These are phyloP conservation scores for Ochropleura plecta DNA, from an alignment of 2,888 invertebrate species.

Conservation along the genomic window DNA sequence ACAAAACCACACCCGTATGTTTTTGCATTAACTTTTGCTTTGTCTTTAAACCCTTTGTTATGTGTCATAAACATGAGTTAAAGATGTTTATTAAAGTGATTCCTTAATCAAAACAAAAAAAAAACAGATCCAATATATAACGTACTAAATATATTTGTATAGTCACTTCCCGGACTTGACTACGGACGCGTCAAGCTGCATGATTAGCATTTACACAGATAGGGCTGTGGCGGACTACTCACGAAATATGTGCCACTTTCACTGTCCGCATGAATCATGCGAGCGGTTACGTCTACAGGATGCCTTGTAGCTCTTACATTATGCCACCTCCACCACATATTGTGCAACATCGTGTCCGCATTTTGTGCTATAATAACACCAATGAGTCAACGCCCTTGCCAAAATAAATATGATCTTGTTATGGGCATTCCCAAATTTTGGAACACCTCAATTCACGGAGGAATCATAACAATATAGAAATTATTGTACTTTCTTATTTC, in stretches of 20 bases:
- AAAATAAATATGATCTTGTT: conserved; percentile 43
- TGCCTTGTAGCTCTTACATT: conserved; percentile 74
- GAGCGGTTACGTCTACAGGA: conserved; percentile 83
- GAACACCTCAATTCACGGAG: conserved; percentile 19
- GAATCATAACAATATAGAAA: conserved; percentile 15
- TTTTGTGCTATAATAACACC: conserved; percentile 75
- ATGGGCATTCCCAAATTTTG: conserved; percentile 49
- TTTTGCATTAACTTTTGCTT: neutral
- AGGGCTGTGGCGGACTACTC: conserved; percentile 66
- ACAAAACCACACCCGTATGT: neutral
- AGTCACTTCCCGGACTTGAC: conserved; percentile 7
- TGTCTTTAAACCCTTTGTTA: neutral
- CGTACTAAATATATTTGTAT: neutral
- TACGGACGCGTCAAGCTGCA: conserved; percentile 24
- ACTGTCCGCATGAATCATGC: conserved; percentile 85
- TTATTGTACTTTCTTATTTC: conserved; percentile 60
- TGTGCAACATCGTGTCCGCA: conserved; percentile 82
- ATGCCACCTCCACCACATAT: conserved; percentile 74
- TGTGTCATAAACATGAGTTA: neutral
- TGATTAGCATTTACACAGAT: conserved; percentile 45
- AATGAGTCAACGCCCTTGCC: conserved; percentile 68
- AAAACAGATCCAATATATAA: neutral
- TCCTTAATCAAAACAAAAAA: too few relatives aligned
- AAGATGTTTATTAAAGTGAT: neutral
- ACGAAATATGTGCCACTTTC: conserved; percentile 85